A percentile compares a stretch with the other conserved stretches of the same genome.
phyloP scores from a whole-genome alignment of 2,797 vertebrate species.

The Distichodus sexfasciatus region DNA sequence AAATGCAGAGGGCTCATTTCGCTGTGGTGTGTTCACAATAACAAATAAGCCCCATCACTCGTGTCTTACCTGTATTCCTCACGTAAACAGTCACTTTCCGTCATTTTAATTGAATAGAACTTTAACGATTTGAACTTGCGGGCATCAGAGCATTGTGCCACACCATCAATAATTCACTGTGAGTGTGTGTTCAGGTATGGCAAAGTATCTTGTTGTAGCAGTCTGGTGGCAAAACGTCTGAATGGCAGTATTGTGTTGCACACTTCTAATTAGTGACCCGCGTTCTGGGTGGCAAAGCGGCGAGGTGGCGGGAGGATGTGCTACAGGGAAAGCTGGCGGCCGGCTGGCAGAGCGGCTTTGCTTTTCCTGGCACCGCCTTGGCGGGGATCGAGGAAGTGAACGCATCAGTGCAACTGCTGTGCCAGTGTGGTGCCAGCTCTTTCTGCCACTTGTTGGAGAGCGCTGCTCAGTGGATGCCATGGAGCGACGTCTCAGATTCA shows the following conservation, averaged over 20 bases:
- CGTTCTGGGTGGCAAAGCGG: conserved; percentile 62
- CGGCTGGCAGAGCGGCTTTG: neutral
- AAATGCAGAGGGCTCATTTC: too few species aligned
- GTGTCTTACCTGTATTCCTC: too few species aligned
- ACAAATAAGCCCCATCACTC: too few species aligned
- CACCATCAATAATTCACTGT: conserved; percentile 75
- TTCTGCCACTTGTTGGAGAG: neutral
- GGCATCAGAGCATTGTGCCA: too few species aligned
- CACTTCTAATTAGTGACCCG: conserved; percentile 74
- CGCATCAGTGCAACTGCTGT: neutral
- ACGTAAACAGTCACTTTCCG: too few species aligned
- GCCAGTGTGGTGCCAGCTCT: neutral
- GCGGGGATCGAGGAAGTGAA: neutral
- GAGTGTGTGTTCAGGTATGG: conserved; percentile 46
- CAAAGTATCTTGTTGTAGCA: conserved; percentile 72
- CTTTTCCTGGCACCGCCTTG: neutral
- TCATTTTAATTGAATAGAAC: too few species aligned
- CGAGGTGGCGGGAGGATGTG: conserved; percentile 41
- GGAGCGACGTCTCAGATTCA: neutral
- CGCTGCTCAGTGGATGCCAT: neutral
- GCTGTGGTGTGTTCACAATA: too few species aligned
- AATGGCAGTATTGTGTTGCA: conserved; percentile 66
- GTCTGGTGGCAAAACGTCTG: conserved; percentile 62
- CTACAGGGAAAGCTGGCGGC: neutral
- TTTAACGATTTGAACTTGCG: too few species aligned